Evolutionary conservation across 2,888 invertebrate genomes (phyloP), one percentile per base, ranked within the genome.

Genomic region (Polydrusus cervinus): DNA sequence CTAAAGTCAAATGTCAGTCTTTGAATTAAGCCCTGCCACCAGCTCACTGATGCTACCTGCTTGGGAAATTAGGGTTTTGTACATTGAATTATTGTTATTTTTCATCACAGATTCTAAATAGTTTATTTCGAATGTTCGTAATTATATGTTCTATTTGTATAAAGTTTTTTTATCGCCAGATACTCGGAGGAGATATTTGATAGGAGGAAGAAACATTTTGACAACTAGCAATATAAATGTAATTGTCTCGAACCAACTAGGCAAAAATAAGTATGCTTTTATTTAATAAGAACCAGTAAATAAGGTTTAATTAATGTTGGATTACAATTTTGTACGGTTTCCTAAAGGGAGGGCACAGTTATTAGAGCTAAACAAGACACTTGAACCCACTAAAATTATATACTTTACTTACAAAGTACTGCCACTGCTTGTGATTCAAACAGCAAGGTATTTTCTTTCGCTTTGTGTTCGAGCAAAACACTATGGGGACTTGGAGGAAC

Each of bases 371-470:
- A n/a, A 34, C 14, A 55, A 34, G 1, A 34, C 8, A 10, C n/a
- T n/a, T n/a, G n/a, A n/a, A n/a, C n/a, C n/a, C n/a, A n/a, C 14
- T 55, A n/a, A 34, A 67, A 69, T 14, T 25, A 16, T 60, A 20
- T 3, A 55, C n/a, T n/a, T n/a, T 49, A 89, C 92, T 90, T 89
- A 93, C 93, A 91, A 61, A 97, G 88, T 57, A 94, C 92, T 40
- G 97, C 97, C 20, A 97, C 95, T 25, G 96, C 97, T 87, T 95
- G 94, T 34, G 97, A 96, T 88, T 98, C 97, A 86, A 98, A 97
- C 76, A 98, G 90, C 67, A 98, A 89, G 43, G 96, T 94, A 79
- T 95, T 94, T 83, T 94, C 94, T 88, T 94, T 94, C 86, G 94
- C 93, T 84, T 96, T 92, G 84, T 96, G 95, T 87, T 97, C 97